Percentiles rank a stretch among this genome's conserved stretches.
phyloP scores from a whole-genome alignment of 2,113 vertebrate genomes.

The Tor tambroides region DNA sequence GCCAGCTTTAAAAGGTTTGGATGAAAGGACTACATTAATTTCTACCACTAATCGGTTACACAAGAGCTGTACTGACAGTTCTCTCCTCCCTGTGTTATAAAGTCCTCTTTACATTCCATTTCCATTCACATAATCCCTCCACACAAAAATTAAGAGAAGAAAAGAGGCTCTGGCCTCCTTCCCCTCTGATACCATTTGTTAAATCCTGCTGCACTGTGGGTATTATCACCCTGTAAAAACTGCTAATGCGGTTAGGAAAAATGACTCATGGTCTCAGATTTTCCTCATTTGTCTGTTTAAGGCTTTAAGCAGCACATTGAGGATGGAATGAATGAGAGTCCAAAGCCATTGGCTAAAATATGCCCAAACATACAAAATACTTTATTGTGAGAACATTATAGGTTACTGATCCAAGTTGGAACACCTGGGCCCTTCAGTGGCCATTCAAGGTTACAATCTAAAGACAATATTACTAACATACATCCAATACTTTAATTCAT shows the following conservation, averaged over 20 bases:
- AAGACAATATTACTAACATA: neutral
- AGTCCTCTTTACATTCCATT: conserved; percentile 44
- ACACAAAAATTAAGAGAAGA: conserved; percentile 46
- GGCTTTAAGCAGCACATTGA: conserved; percentile 9
- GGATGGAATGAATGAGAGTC: neutral
- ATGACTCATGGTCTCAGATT: conserved; percentile 36
- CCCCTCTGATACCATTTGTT: conserved; percentile 22
- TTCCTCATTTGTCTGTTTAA: conserved; percentile 16
- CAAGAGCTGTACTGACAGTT: conserved; percentile 66
- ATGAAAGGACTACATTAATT: conserved; percentile 77
- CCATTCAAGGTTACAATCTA: neutral
- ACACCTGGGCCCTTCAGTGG: neutral
- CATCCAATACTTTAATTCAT: neutral
- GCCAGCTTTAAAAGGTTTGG: conserved; percentile 76
- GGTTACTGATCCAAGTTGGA: neutral
- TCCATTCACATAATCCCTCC: conserved; percentile 43
- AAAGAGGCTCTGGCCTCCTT: conserved; percentile 29
- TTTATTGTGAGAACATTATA: neutral
- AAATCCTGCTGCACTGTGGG: conserved; percentile 20
- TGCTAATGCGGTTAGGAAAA: conserved; percentile 28
- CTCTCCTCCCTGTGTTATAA: conserved; percentile 55
- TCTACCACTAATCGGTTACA: conserved; percentile 75
- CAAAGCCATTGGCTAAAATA: conserved; percentile 2
- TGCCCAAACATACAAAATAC: neutral
- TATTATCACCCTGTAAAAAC: conserved; percentile 33